Evolutionary conservation across 2,113 vertebrate species (phyloP), one percentile per base, ranked within the genome.

Genomic region (Carassius carassius): DNA sequence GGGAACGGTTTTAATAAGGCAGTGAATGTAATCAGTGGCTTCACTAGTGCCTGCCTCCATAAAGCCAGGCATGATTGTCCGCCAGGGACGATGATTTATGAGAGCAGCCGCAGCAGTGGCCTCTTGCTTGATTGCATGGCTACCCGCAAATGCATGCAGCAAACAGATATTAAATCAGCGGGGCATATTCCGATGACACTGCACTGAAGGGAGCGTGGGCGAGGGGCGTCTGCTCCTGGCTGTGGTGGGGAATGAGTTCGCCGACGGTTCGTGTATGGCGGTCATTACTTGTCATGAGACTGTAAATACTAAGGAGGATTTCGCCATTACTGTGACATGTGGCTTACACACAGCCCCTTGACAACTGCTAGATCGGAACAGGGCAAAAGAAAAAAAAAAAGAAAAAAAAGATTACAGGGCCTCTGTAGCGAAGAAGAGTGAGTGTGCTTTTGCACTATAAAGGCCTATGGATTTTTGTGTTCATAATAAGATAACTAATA

Each of bases 151-250:
- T 90, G 89, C 91, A 91, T 87, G 91, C 69, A 35, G 89, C 90
- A 90, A 90, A 92, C 85, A 54, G 86, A 92, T 89, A 92, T 94
- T 93, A 92, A 93, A 94, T 93, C 92, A 93, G 86, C 82, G 65
- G 81, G 83, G 90, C 88, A 92, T 91, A 92, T 91, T 92, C 90
- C 86, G 73, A 83, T 89, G 90, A 88, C 90, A 81, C 78, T 7
- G 86, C 44, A 35, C 47, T 83, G 85, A 13, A 58, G 1, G 62
- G 41, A 83, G 79, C 23, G 29, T 60, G 84, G 90, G 89, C 78
- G 81, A 89, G 87, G 87, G 78, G 79, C 81, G 87, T 91, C 89
- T 84, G 87, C 85, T 77, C 9, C 82, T 85, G 77, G 51, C 19
- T 78, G 74, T 54, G 32, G 88, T 21, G 81, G 84, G 87, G 88